phyloP scores from a whole-genome alignment of 2,113 vertebrate species.

The Ctenomys sociabilis region DNA sequence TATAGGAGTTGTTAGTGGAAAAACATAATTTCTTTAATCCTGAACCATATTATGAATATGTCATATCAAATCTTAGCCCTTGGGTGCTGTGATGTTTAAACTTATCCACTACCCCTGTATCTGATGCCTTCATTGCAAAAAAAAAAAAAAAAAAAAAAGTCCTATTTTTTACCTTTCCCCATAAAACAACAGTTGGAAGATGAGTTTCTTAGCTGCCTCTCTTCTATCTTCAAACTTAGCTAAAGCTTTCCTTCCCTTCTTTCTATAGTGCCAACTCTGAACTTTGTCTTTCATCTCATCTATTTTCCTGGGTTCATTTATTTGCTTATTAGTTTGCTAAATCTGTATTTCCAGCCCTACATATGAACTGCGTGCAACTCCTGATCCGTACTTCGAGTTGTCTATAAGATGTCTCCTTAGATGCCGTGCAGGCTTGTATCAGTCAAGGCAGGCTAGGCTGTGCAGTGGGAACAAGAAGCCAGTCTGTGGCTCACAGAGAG shows the following conservation, averaged over 20 bases:
- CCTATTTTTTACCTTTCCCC: conserved; percentile 8
- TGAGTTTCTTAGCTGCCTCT: not conserved
- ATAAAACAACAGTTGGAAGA: conserved; percentile 28
- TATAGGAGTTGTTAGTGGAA: not conserved
- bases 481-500: conserved; percentile 48
- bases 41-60: not conserved
- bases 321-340: conserved; percentile 20
- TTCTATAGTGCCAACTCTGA: not conserved
- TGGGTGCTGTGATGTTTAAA: not conserved
- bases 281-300: not conserved
- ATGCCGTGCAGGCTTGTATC: not conserved
- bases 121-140: not conserved
- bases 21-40: conserved; percentile 1
- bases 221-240: not conserved
- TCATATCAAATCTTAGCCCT: conserved; percentile 15
- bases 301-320: not conserved
- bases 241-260: not conserved
- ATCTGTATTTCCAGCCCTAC: not conserved
- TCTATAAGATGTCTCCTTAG: not conserved
- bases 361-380: not conserved
- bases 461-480: not conserved
- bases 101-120: not conserved
- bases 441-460: not conserved
- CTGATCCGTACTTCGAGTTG: not conserved
- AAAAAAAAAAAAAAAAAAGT: not conserved